These are phyloP conservation scores for Amphimedon queenslandica DNA, from an alignment of 37 sponge, comb jelly and placozoan species.

Conservation along the genomic window DNA sequence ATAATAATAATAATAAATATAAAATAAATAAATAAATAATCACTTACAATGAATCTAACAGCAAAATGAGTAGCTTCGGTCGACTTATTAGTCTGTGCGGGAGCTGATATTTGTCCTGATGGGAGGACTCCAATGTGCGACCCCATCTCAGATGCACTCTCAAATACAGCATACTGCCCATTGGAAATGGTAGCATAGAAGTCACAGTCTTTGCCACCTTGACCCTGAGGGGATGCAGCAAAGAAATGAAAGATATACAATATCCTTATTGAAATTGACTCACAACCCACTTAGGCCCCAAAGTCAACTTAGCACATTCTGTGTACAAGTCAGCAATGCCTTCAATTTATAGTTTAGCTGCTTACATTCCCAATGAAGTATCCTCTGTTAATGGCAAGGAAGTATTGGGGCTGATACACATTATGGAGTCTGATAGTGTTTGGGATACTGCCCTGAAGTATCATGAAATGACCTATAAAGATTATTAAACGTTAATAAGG, in stretches of 20 bases:
- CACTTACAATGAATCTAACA: constrained; percentile 32
- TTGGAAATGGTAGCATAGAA: constrained; percentile 35
- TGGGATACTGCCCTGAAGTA: not conserved
- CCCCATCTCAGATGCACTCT: constrained; percentile 35
- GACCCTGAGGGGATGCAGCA: too few species aligned
- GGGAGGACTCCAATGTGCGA: constrained; percentile 65
- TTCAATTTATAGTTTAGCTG: too few species aligned
- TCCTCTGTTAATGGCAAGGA: constrained; percentile 37
- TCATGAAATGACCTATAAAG: constrained; percentile 25
- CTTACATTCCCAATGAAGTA: constrained; percentile 51
- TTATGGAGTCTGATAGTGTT: constrained; percentile 37
- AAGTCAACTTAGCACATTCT: too few species aligned
- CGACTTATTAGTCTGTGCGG: constrained; percentile 62
- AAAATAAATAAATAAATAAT: not conserved
- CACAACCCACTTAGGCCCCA: too few species aligned
- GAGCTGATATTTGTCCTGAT: constrained; percentile 57
- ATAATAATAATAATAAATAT: too few species aligned
- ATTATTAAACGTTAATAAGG: not conserved
- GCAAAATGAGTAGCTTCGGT: constrained; percentile 52
- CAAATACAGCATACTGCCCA: constrained; percentile 36
- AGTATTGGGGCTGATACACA: constrained; percentile 23
- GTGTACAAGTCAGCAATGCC: too few species aligned
- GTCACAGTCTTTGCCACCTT: constrained; percentile 73
- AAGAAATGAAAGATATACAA: not conserved
- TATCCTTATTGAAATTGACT: too few species aligned